Base-by-base conservation (phyloP, 2,113 vertebrate genomes). In the Phrynosoma blainvillii region DNA sequence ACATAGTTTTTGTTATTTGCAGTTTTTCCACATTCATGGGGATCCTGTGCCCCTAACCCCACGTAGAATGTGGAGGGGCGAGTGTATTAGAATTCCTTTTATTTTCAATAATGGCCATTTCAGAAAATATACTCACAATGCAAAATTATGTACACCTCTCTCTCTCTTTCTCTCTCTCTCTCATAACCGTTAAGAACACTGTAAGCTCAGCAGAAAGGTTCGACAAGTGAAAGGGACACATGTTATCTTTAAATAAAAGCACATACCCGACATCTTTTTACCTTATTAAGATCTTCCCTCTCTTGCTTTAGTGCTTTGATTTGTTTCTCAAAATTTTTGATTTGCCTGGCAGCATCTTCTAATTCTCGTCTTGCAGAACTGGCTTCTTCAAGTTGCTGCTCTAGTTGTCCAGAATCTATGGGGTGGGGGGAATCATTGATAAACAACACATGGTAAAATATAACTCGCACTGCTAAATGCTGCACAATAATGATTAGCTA, bases 261-360 rank as follows among this genome's bases (percentile, higher is more conserved):
- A 25, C 71, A 88, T 68, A 90, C 47, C 77, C 65, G 84, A 86
- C 78, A 80, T 66, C 21, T 89, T 91, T 85, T 95, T 97, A 99
- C 99, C 99, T 99, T 99, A 92, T 98, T 98, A 80, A 99, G 93
- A 91, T 98, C 98, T 30, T 99, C 98, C 89, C 95, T 97, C 91
- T 99, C 99, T 94, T 98, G 98, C 79, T 97, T 97, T 59, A 98
- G 30, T 0, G 88, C 91, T 96, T 96, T 99, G 90, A 99, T 96
- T 95, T 99, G 98, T 89, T 98, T 99, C 96, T 99, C 98, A 89
- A 98, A 96, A 93, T 92, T 95, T 91, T 98, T 99, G 83, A 98
- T 96, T 93, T 98, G 97, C 94, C 97, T 98, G 25, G 98, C 98
- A 68, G 98, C 97, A 92, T 98, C 98, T 93, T 99, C 98, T 91